Base-by-base conservation (phyloP, 1,140 invertebrate genomes). In the Augochlora pura region DNA sequence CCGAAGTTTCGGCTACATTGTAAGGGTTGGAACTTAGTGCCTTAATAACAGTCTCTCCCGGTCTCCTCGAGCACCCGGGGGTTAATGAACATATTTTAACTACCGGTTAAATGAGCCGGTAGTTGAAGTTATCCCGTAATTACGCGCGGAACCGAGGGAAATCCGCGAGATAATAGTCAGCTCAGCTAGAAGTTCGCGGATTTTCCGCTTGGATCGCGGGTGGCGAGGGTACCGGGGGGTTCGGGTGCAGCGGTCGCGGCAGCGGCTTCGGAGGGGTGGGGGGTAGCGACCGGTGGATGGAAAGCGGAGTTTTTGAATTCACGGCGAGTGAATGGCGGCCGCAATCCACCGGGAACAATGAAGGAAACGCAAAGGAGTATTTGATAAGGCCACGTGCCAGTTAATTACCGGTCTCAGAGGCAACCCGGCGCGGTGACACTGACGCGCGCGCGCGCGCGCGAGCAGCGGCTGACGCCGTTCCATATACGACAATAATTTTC, bases 41-140 rank as follows among this genome's bases (percentile, higher is more conserved):
- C 25, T 63, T 63, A 63, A 63, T 63, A 63, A 27, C 60, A 7
- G 49, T 21, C 49, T 16, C 32, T 52, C 25, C 12, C 14, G 27
- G 60, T 38, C n/a, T n/a, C 27, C 60, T 21, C 60, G 14, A 25
- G 25, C 8, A 21, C 14, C 60, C n/a, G n/a, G 14, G 14, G 60
- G 60, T 63, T 63, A 63, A 63, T 63, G 25, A 63, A 63, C 60
- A 63, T 63, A 63, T 63, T 63, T 63, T 38, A 63, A 63, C 27
- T 6, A 27, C 25, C 60, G 60, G 25, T 63, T 63, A 63, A 63
- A 63, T 63, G 60, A 63, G 25, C 60, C 27, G 60, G 16, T 63
- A 63, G 60, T 63, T 32, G 25, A 63, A 63, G 60, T 63, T 32
- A 63, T 57, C 59, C 23, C 59, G 59, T 25, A 25, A 62, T 62